Evolutionary conservation across 2,888 invertebrate genomes (phyloP).

Genomic region (Dyspetes luteomarginatus): DNA sequence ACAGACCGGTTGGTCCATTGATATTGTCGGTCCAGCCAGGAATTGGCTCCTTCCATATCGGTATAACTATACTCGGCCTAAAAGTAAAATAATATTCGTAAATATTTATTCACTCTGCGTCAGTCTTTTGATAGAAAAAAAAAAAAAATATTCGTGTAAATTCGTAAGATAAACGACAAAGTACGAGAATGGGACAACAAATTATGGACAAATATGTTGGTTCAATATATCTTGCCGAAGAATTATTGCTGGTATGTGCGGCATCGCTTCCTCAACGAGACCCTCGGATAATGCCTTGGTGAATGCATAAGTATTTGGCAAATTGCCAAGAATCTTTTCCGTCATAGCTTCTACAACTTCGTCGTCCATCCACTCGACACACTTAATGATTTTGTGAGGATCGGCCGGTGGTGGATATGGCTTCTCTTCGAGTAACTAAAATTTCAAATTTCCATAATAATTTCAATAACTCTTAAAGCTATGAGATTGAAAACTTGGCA

Average conservation of each 20-base stretch:
- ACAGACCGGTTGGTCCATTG: slow-evolving; percentile 94
- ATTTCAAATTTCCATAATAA: slow-evolving; percentile 1
- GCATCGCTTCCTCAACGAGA: slow-evolving; percentile 91
- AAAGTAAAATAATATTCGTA: slow-evolving; percentile 3
- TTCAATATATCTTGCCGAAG: slow-evolving; percentile 87
- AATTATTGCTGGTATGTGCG: slow-evolving; percentile 91
- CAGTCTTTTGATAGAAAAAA: neutral
- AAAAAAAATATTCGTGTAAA: neutral
- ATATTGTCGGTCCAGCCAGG: slow-evolving; percentile 97
- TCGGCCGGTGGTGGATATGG: slow-evolving; percentile 93
- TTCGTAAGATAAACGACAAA: too few species aligned
- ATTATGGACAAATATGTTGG: slow-evolving; percentile 2
- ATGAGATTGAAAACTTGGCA: neutral
- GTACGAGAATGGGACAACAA: neutral
- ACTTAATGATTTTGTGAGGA: slow-evolving; percentile 90
- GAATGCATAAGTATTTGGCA: slow-evolving; percentile 97
- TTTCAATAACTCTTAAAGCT: neutral
- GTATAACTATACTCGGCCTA: slow-evolving; percentile 88
- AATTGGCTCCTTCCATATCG: slow-evolving; percentile 92
- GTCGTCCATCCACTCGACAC: slow-evolving; percentile 92
- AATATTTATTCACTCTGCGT: neutral
- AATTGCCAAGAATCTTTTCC: slow-evolving; percentile 88
- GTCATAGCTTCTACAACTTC: slow-evolving; percentile 88
- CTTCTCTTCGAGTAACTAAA: slow-evolving; percentile 89
- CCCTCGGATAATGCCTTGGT: slow-evolving; percentile 96